Percentiles rank a stretch among this genome's conserved stretches.
These are phyloP conservation scores for Chrysomallon squamiferum DNA, from an alignment of 1,140 invertebrate species.

Conservation along the genomic window DNA sequence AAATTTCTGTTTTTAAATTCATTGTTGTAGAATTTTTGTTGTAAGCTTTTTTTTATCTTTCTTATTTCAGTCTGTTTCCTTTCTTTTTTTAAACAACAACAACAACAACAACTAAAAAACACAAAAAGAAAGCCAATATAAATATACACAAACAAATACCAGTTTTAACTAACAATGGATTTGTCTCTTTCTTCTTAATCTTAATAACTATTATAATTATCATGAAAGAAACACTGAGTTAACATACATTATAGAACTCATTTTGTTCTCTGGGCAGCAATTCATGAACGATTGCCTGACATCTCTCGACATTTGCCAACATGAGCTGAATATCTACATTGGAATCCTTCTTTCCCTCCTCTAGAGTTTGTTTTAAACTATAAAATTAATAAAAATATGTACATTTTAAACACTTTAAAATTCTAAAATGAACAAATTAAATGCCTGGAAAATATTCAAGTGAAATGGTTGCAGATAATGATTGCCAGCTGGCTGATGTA, in stretches of 20 bases:
- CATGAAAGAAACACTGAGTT: neutral
- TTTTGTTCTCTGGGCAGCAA: slow-evolving; percentile 13
- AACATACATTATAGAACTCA: neutral
- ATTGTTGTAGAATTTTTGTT: too few relatives aligned
- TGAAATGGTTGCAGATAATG: too few relatives aligned
- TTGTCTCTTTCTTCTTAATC: neutral
- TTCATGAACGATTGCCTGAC: slow-evolving; percentile 36
- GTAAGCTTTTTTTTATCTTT: too few relatives aligned
- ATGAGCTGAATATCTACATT: slow-evolving; percentile 53
- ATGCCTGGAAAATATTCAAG: too few relatives aligned
- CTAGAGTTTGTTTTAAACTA: slow-evolving; percentile 42
- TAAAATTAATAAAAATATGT: slow-evolving; percentile 9
- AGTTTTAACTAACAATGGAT: neutral
- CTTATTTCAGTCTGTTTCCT: too few relatives aligned
- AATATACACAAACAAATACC: slow-evolving; percentile 1
- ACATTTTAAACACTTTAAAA: neutral
- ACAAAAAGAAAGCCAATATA: too few relatives aligned
- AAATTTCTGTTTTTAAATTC: too few relatives aligned
- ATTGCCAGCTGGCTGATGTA: too few relatives aligned
- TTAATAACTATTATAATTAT: neutral
- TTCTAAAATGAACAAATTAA: neutral
- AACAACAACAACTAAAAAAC: too few relatives aligned
- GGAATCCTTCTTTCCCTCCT: slow-evolving; percentile 43
- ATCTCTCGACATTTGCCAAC: slow-evolving; percentile 38
- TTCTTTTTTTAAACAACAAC: too few relatives aligned